Base-by-base conservation (phyloP, 2,888 invertebrate genomes). In the Drosophila hamatofila region DNA sequence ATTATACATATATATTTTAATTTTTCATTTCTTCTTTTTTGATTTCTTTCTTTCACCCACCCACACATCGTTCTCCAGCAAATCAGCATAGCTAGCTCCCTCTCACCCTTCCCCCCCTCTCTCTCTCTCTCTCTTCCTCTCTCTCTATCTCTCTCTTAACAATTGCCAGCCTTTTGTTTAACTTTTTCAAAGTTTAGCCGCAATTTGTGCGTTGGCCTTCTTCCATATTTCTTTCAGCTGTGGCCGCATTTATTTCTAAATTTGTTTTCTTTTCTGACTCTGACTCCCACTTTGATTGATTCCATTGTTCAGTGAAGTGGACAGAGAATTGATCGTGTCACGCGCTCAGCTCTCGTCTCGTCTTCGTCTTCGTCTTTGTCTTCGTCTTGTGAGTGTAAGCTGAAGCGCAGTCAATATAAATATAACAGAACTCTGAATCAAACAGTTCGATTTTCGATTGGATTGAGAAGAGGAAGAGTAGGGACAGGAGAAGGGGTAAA, bases 401-500 rank as follows among this genome's bases (percentile, higher is more conserved):
- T 35, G 27, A 59, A 66, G 66, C 63, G 81, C 80, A 83, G 80
- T 78, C 85, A 85, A 85, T 85, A 69, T 63, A 78, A 66, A 74
- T 74, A 74, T 69, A 74, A 74, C 74, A 69, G 59, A 85, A 78
- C 71, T 71, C 71, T 71, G 88, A 49, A 83, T 82, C 85, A 84
- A 77, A 81, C 81, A 83, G 79, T 80, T 79, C 57, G 68, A 69
- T 39, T 70, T 85, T 85, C 68, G 66, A 70, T 81, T 71, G 52
- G 56, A 46, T 46, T 16, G 57, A 62, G 64, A 21, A 51, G 60
- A 55, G 62, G 52, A 59, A 1, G 37, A 11, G n/a, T 6, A 7
- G 4, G 25, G n/a, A 14, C 11, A 37, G 5, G 25, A 16, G 21
- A 0, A 0, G 7, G 6, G 12, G 7, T 33, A 2, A 8, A 21